Base-by-base conservation (phyloP, 2,888 invertebrate genomes). In the Hipparchia semele region DNA sequence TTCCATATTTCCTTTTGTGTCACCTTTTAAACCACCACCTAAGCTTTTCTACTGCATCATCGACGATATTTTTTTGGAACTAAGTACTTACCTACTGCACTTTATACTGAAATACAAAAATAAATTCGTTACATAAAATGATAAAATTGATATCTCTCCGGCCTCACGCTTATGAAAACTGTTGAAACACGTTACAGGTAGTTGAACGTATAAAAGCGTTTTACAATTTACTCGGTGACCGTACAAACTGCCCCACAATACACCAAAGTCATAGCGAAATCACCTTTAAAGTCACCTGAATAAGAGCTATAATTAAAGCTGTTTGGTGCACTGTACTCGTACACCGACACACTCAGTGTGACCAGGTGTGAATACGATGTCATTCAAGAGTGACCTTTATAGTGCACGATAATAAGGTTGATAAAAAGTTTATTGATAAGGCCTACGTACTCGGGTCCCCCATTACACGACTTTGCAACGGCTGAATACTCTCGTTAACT, bases 401-500 rank as follows among this genome's bases (percentile, higher is more conserved):
- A 23, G 4, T 23, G 0, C 3, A n/a, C 12, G 46, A 46, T 45
- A 45, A 45, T 68, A 73, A 49, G 71, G 54, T 58, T 7, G 56
- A 65, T 9, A 7, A 8, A n/a, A 13, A 61, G 51, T 56, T 12
- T 7, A 13, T 64, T 33, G 23, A 53, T 53, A 54, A 23, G 56
- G 69, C 60, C 45, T 70, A 10, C 69, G 75, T 76, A 66, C 71
- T 46, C 60, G 46, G 73, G 77, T 75, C 69, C 74, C 68, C 76
- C 73, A 77, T 77, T 78, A 77, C 75, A 76, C 75, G 77, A 77
- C 76, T 78, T 77, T 78, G 78, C 75, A 73, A 76, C 71, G 74
- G 72, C 76, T 79, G 78, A 79, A 79, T 79, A 69, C 76, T 75
- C 77, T 79, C 78, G 78, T 79, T 79, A 79, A 74, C 78, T 75